A percentile compares a stretch with the other conserved stretches of the same genome.
These are phyloP conservation scores for Falco punctatus DNA, from an alignment of 2,113 vertebrate species.

Conservation along the genomic window DNA sequence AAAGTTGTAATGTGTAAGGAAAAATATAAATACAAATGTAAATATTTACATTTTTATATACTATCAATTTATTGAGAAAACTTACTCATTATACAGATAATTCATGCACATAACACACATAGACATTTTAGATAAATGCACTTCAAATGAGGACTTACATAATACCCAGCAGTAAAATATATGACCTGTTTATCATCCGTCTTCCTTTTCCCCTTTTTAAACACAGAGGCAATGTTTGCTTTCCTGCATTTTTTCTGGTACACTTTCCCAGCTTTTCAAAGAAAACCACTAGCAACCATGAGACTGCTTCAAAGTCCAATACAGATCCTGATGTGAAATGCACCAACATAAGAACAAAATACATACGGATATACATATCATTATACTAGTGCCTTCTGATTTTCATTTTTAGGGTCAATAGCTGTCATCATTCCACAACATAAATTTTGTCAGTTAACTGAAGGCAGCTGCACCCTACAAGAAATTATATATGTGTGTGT, in stretches of 20 bases:
- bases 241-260: not conserved
- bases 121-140: not conserved
- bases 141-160: not conserved
- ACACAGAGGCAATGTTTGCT: fast-evolving
- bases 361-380: fast-evolving
- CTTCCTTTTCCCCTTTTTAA: not conserved
- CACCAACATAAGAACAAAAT: not conserved
- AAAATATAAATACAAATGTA: not conserved
- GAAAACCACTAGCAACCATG: not conserved
- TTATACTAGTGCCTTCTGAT: not conserved
- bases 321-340: not conserved
- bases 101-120: not conserved
- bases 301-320: not conserved
- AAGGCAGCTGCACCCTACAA: not conserved
- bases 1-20: not conserved
- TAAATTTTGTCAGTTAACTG: not conserved
- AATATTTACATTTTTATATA: not conserved
- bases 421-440: not conserved
- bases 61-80: not conserved
- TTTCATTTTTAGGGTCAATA: not conserved
- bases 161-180: not conserved
- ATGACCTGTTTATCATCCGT: not conserved
- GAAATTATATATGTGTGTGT: not conserved
- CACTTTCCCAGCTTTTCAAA: not conserved
- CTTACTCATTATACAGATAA: not conserved